Evolutionary conservation across 2,113 vertebrate species (phyloP).

Genomic region (Capreolus pygargus): DNA sequence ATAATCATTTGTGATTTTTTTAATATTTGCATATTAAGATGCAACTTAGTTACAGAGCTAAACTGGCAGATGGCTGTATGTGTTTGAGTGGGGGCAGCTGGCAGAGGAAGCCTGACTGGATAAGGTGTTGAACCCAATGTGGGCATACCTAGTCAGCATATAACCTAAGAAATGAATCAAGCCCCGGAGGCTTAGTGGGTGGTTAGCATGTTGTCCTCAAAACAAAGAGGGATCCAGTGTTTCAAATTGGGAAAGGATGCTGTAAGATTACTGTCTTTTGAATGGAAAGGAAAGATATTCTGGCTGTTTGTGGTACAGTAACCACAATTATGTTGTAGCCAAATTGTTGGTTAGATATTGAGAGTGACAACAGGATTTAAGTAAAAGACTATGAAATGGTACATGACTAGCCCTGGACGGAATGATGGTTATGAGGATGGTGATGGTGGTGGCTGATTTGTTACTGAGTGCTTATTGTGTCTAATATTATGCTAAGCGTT

Average conservation of each 20-base stretch:
- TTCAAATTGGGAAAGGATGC: neutral
- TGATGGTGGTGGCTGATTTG: neutral
- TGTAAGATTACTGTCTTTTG: neutral
- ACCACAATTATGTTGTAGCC: neutral
- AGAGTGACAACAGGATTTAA: neutral
- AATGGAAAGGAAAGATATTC: neutral
- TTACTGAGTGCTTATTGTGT: neutral
- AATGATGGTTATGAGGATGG: neutral
- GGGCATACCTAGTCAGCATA: neutral
- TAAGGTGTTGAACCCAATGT: neutral
- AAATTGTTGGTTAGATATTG: neutral
- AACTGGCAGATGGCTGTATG: neutral
- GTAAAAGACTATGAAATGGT: neutral
- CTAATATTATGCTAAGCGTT: neutral
- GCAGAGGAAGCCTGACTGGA: neutral
- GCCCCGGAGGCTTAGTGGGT: neutral
- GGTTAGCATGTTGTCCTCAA: neutral
- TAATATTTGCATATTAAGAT: conserved; percentile 11
- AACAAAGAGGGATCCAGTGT: neutral
- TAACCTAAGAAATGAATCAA: neutral
- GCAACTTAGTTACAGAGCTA: neutral
- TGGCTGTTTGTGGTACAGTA: neutral
- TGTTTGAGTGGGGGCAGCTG: neutral
- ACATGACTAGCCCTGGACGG: neutral
- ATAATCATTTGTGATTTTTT: conserved; percentile 65